phyloP scores from a whole-genome alignment of 2,797 vertebrate genomes.

The Xyrichtys novacula region DNA sequence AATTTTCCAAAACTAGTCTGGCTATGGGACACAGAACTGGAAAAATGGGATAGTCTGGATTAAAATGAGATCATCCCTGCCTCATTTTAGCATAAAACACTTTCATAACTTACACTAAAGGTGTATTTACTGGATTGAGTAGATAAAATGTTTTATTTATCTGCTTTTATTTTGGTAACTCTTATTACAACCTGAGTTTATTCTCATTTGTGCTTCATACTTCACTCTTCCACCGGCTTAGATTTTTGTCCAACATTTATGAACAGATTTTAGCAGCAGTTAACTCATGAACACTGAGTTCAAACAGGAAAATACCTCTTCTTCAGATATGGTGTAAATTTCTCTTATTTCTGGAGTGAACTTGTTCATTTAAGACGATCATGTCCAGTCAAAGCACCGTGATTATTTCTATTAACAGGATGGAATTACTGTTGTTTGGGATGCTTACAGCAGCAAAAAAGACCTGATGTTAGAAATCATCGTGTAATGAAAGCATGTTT shows the following conservation, averaged over 20 bases:
- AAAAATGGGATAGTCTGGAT: no score
- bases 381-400: neutral
- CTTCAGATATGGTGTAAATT: neutral
- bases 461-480: slow-evolving; percentile 16
- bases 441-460: slow-evolving; percentile 1
- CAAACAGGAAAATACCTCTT: slow-evolving; percentile 7
- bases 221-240: slow-evolving; percentile 85
- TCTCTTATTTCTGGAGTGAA: no score
- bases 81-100: no score
- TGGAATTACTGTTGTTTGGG: slow-evolving; percentile 12
- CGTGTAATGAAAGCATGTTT: slow-evolving; percentile 29
- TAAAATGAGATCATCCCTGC: no score
- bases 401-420: neutral
- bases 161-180: slow-evolving; percentile 87
- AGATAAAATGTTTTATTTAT: no score
- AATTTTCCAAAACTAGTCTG: no score
- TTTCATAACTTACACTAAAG: no score
- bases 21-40: no score
- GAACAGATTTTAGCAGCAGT: slow-evolving; percentile 68
- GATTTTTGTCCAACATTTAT: slow-evolving; percentile 77
- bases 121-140: slow-evolving; percentile 93
- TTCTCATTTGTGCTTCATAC: slow-evolving; percentile 84
- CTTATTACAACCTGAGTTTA: slow-evolving; percentile 86
- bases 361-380: slow-evolving; percentile 16
- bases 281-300: slow-evolving; percentile 30